phyloP scores from a whole-genome alignment of 2,888 invertebrate species.

The Tiphia femorata region DNA sequence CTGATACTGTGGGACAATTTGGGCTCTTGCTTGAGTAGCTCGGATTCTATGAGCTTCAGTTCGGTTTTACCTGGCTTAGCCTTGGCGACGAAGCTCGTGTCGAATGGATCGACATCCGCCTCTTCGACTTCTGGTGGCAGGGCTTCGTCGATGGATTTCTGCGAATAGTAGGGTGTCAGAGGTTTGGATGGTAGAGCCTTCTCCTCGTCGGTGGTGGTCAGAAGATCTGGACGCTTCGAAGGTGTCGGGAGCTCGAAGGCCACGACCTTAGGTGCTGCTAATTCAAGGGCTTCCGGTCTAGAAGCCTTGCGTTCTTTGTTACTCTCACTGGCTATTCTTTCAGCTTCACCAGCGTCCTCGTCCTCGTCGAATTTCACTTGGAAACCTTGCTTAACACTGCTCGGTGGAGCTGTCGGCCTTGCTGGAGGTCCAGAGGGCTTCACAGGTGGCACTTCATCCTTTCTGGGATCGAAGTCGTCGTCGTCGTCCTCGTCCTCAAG shows the following conservation, averaged over 20 bases:
- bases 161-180: conserved; percentile 84
- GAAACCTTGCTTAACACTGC: conserved; percentile 28
- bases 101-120: conserved; percentile 75
- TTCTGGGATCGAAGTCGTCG: conserved; percentile 87
- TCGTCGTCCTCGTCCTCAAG: conserved; percentile 75
- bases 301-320: conserved; percentile 70
- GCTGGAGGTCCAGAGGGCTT: conserved; percentile 36
- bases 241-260: conserved; percentile 75
- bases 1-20: conserved; percentile 72
- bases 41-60: conserved; percentile 72
- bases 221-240: conserved; percentile 70
- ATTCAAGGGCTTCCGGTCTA: conserved; percentile 73
- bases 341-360: conserved; percentile 3
- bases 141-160: conserved; percentile 71
- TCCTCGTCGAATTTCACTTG: conserved; percentile 36
- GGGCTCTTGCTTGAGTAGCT: conserved; percentile 62
- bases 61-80: conserved; percentile 73
- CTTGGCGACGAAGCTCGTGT: conserved; percentile 74
- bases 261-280: conserved; percentile 68
- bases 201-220: conserved; percentile 73
- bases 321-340: conserved; percentile 8
- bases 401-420: conserved; percentile 32
- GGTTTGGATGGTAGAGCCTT: conserved; percentile 77
- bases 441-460: conserved; percentile 70
- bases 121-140: conserved; percentile 72